Percentiles rank a stretch among this genome's conserved stretches.
These are phyloP conservation scores for Drosophila leonis DNA, from an alignment of 2,888 invertebrate genomes.

Conservation along the genomic window DNA sequence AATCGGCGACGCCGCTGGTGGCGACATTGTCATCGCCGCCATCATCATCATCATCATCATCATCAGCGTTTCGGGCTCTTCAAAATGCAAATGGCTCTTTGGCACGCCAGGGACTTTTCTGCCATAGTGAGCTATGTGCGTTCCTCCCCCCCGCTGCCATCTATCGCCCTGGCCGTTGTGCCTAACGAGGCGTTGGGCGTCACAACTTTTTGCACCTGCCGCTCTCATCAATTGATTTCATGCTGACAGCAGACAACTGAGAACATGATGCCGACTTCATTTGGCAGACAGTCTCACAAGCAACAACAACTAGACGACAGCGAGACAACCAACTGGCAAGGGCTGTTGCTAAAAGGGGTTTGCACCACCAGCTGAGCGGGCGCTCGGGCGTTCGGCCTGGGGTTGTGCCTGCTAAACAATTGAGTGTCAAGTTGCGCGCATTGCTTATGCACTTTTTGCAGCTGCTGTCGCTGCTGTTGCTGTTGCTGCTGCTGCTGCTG, in stretches of 20 bases:
- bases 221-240: slow-evolving; percentile 73
- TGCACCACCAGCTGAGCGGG: slow-evolving; percentile 1
- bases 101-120: slow-evolving; percentile 62
- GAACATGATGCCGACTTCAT: slow-evolving; percentile 55
- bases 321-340: slow-evolving; percentile 10
- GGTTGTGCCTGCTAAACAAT: slow-evolving; percentile 43
- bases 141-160: not conserved
- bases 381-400: not conserved
- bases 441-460: slow-evolving; percentile 49
- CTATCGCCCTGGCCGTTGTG: slow-evolving; percentile 32
- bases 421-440: slow-evolving; percentile 71
- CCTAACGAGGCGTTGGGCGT: slow-evolving; percentile 61
- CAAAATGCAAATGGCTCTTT: slow-evolving; percentile 76
- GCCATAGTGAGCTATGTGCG: not conserved
- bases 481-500: not conserved
- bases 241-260: slow-evolving; percentile 61
- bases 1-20: slow-evolving; percentile 49
- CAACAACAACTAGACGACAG: slow-evolving; percentile 16
- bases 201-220: slow-evolving; percentile 47
- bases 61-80: slow-evolving; percentile 52
- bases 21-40: slow-evolving; percentile 43
- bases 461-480: slow-evolving; percentile 8
- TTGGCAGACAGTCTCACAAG: slow-evolving; percentile 41
- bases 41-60: slow-evolving; percentile 21
- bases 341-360: not conserved